A percentile compares a stretch with the other conserved stretches of the same genome.
phyloP scores from a whole-genome alignment of 2,888 invertebrate genomes.

The Torymus texanus region DNA sequence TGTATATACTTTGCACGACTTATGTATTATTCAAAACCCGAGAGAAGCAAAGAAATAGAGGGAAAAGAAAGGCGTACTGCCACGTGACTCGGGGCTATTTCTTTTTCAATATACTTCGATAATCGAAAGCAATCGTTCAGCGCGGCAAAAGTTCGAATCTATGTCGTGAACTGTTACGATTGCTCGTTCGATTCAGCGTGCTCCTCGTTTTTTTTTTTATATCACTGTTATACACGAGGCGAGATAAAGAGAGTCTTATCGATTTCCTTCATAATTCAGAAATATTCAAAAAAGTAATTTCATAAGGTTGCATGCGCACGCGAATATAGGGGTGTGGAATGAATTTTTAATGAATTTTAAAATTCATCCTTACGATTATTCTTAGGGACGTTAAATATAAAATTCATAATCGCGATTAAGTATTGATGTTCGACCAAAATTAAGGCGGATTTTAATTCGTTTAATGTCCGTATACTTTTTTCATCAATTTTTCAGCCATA shows the following conservation, averaged over 20 bases:
- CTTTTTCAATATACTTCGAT: constrained; percentile 30
- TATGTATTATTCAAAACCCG: constrained; percentile 20
- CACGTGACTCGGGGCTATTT: constrained; percentile 42
- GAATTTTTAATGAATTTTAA: neutral
- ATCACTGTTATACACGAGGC: no score
- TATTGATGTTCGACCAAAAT: no score
- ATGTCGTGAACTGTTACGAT: constrained; percentile 18
- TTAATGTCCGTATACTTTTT: no score
- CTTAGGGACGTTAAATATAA: no score
- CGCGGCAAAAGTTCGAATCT: constrained; percentile 21
- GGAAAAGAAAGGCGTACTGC: neutral
- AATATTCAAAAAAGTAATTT: no score
- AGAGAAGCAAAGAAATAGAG: neutral
- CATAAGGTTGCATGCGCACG: no score
- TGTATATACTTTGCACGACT: neutral
- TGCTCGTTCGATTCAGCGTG: neutral
- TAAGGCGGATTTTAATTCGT: no score
- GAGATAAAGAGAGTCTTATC: no score
- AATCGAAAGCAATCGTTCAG: constrained; percentile 31
- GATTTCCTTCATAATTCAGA: no score
- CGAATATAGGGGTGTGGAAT: neutral
- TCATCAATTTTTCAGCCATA: no score
- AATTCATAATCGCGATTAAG: no score
- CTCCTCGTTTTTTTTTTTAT: neutral
- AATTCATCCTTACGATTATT: no score